Percentiles rank a stretch among this genome's conserved stretches.
These are phyloP conservation scores for Gandaritis pyraliata DNA, from an alignment of 2,888 invertebrate genomes.

Conservation along the genomic window DNA sequence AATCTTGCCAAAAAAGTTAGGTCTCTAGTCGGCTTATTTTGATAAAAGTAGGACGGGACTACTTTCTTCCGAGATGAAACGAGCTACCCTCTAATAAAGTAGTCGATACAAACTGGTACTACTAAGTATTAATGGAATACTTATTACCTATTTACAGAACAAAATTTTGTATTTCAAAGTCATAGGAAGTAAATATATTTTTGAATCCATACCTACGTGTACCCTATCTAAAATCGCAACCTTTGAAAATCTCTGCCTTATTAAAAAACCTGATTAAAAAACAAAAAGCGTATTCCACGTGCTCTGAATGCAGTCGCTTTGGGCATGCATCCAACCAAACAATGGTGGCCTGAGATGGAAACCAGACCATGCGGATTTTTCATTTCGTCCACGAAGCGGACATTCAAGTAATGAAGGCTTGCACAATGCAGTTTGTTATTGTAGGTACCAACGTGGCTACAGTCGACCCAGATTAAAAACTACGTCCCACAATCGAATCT, in stretches of 20 bases:
- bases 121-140: background rate
- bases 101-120: background rate
- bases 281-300: constrained; percentile 19
- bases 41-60: constrained; percentile 11
- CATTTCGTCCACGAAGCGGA: constrained; percentile 14
- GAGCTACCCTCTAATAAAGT: background rate
- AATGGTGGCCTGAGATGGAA: constrained; percentile 20
- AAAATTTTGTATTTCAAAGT: background rate
- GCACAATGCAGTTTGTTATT: constrained; percentile 21
- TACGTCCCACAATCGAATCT: constrained; percentile 15
- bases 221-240: constrained; percentile 11
- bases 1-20: constrained; percentile 32
- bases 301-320: constrained; percentile 26
- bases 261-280: background rate
- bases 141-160: background rate
- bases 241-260: background rate
- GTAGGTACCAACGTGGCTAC: background rate
- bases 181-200: background rate
- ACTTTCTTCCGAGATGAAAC: constrained; percentile 4
- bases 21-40: constrained; percentile 20
- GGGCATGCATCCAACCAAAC: constrained; percentile 30
- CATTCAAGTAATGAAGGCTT: constrained; percentile 2
- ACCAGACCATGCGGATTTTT: constrained; percentile 30
- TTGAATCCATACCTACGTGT: constrained; percentile 4
- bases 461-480: constrained; percentile 5